phyloP scores from a whole-genome alignment of 2,113 vertebrate genomes.

The Larimichthys crocea region DNA sequence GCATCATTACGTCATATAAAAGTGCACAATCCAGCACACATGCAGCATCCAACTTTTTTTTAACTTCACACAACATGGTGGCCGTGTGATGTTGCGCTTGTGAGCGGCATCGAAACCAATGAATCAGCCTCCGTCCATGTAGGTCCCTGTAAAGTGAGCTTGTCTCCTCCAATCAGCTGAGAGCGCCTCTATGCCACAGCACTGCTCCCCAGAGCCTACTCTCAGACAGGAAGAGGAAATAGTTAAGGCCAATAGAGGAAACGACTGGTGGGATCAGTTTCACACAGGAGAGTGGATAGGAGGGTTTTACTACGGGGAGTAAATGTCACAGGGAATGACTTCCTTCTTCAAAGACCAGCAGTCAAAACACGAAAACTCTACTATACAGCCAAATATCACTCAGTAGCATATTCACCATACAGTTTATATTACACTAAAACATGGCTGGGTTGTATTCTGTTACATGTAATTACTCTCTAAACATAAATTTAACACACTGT shows the following conservation, averaged over 20 bases:
- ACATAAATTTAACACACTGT: slow-evolving; percentile 56
- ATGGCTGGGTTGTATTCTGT: slow-evolving; percentile 29
- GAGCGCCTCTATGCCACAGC: slow-evolving; percentile 48
- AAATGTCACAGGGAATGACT: slow-evolving; percentile 62
- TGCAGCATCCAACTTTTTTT: neutral
- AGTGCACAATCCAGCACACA: neutral
- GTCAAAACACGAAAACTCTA: slow-evolving; percentile 19
- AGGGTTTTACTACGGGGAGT: slow-evolving; percentile 40
- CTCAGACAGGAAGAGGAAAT: slow-evolving; percentile 73
- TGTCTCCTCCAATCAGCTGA: slow-evolving; percentile 71
- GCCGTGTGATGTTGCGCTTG: slow-evolving; percentile 20
- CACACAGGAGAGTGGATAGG: slow-evolving; percentile 46
- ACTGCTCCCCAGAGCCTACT: slow-evolving; percentile 63
- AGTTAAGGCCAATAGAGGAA: slow-evolving; percentile 75
- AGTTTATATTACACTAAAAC: slow-evolving; percentile 27
- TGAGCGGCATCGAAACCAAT: slow-evolving; percentile 31
- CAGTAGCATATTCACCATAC: slow-evolving; percentile 1
- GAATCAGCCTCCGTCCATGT: slow-evolving; percentile 26
- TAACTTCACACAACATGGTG: neutral
- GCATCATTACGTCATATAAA: neutral
- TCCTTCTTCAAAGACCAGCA: slow-evolving; percentile 55
- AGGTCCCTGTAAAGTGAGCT: slow-evolving; percentile 49
- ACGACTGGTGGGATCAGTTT: slow-evolving; percentile 62
- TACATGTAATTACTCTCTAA: slow-evolving; percentile 58
- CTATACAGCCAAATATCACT: slow-evolving; percentile 8